phyloP scores from a whole-genome alignment of 2,113 vertebrate genomes.

The Anolis sagrei region DNA sequence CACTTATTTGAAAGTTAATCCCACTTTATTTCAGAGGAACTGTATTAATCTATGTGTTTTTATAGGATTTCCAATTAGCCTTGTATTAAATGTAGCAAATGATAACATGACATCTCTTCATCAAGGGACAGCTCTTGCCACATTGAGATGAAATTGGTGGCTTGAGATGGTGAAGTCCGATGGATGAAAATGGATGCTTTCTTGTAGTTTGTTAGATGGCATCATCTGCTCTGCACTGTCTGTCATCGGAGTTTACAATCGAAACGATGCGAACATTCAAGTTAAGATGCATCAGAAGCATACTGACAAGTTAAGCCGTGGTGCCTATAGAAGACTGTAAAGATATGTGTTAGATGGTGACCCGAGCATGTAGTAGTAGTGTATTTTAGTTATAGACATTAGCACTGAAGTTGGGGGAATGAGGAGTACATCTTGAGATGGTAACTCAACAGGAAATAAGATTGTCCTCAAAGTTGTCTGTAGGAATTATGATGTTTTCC shows the following conservation, averaged over 20 bases:
- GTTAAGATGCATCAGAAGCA: neutral
- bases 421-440: slow-evolving; percentile 69
- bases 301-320: slow-evolving; percentile 68
- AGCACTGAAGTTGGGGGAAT: slow-evolving; percentile 77
- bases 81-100: slow-evolving; percentile 58
- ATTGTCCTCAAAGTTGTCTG: slow-evolving; percentile 80
- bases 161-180: slow-evolving; percentile 51
- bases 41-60: neutral
- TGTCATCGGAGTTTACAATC: slow-evolving; percentile 40
- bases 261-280: slow-evolving; percentile 56
- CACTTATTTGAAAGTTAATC: neutral
- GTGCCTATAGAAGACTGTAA: slow-evolving; percentile 70
- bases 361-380: slow-evolving; percentile 80
- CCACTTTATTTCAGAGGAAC: slow-evolving; percentile 8
- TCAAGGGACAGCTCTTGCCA: slow-evolving; percentile 30
- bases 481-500: slow-evolving; percentile 81
- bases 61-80: slow-evolving; percentile 12
- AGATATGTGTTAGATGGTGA: slow-evolving; percentile 81
- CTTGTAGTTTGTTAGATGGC: slow-evolving; percentile 30
- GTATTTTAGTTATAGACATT: slow-evolving; percentile 79
- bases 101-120: slow-evolving; percentile 37
- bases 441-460: slow-evolving; percentile 73
- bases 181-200: slow-evolving; percentile 35
- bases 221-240: slow-evolving; percentile 49
- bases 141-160: slow-evolving; percentile 49